These are phyloP conservation scores for Eciton burchellii DNA, from an alignment of 1,140 invertebrate genomes.

Conservation along the genomic window DNA sequence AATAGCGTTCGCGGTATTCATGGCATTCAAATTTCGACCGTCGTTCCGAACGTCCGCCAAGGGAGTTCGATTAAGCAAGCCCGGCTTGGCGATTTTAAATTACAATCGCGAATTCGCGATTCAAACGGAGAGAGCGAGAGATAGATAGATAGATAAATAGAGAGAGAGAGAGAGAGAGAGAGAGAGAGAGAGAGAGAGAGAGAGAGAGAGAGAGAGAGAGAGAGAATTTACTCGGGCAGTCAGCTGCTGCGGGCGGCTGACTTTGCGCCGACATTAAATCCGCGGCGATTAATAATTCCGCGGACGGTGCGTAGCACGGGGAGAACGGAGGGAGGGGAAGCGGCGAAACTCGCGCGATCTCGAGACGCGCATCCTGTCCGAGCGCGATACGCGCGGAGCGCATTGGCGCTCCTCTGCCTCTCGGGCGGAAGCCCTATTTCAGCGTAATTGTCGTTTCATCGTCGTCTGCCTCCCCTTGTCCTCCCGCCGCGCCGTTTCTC, in stretches of 20 bases:
- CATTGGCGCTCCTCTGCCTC: slow-evolving; percentile 68
- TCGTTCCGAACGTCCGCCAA: background rate
- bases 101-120: slow-evolving; percentile 14
- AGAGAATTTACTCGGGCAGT: slow-evolving; percentile 28
- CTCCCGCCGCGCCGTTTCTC: slow-evolving; percentile 61
- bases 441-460: slow-evolving; percentile 78
- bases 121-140: background rate
- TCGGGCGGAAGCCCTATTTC: slow-evolving; percentile 79
- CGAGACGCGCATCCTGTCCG: slow-evolving; percentile 54
- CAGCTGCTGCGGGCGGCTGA: too few species aligned
- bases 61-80: background rate
- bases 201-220: too few species aligned
- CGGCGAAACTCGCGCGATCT: slow-evolving; percentile 18
- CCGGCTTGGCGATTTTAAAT: slow-evolving; percentile 1
- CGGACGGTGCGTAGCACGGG: too few species aligned
- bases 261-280: slow-evolving; percentile 13
- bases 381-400: slow-evolving; percentile 41
- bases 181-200: background rate
- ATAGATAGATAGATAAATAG: too few species aligned
- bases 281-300: slow-evolving; percentile 7
- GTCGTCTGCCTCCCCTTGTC: slow-evolving; percentile 72
- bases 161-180: background rate
- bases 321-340: too few species aligned
- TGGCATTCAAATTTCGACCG: background rate
- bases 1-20: background rate